Evolutionary conservation across 2,113 vertebrate genomes (phyloP).

Genomic region (Platichthys flesus): DNA sequence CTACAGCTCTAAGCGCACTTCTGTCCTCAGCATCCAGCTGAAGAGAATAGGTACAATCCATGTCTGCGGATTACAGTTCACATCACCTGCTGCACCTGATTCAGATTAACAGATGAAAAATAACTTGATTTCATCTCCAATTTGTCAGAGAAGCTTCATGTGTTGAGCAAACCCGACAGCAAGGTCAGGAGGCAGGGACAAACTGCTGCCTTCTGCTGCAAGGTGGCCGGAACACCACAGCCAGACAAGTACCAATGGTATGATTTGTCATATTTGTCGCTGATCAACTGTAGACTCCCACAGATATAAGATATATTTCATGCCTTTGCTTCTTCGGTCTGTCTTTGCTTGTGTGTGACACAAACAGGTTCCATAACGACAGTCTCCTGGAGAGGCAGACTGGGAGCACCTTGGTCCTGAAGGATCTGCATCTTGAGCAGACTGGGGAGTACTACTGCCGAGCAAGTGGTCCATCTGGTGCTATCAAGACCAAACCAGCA

Average conservation of each 20-base stretch:
- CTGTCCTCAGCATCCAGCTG: constrained; percentile 87
- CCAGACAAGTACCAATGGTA: constrained; percentile 92
- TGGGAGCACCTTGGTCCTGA: constrained; percentile 88
- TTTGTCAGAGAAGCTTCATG: constrained; percentile 88
- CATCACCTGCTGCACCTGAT: background rate
- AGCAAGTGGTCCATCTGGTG: constrained; percentile 88
- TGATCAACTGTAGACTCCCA: background rate
- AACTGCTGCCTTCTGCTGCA: constrained; percentile 90
- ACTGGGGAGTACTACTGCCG: constrained; percentile 93
- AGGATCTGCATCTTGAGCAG: constrained; percentile 84
- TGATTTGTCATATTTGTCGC: constrained; percentile 28
- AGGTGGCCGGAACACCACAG: constrained; percentile 85
- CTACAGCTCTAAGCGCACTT: constrained; percentile 74
- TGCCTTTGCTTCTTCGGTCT: background rate
- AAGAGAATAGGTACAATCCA: constrained; percentile 87
- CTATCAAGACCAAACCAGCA: constrained; percentile 87
- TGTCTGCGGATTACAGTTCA: background rate
- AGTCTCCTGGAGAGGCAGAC: constrained; percentile 86
- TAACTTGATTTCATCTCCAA: background rate
- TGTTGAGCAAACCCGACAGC: constrained; percentile 86
- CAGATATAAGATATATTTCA: background rate
- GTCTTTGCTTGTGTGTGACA: constrained; percentile 17
- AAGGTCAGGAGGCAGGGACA: constrained; percentile 90
- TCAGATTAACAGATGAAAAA: background rate
- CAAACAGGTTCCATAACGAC: constrained; percentile 92